phyloP scores from a whole-genome alignment of 1,140 invertebrate genomes.

The Papilio glaucus region DNA sequence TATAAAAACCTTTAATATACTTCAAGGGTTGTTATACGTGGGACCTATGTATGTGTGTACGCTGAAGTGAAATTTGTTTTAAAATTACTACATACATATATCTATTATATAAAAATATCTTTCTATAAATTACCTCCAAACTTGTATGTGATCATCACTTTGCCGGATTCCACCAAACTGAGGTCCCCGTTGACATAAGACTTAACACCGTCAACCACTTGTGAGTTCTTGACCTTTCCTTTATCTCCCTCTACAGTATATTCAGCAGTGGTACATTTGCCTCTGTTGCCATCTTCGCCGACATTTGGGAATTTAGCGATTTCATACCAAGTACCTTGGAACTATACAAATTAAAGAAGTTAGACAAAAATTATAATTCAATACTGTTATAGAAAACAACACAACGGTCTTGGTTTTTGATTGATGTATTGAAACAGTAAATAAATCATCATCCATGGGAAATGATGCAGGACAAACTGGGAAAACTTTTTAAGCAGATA shows the following conservation, averaged over 20 bases:
- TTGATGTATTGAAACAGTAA: too few species aligned
- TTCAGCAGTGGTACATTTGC: constrained; percentile 56
- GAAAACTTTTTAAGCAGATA: too few species aligned
- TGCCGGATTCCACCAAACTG: constrained; percentile 51
- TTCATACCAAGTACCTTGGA: constrained; percentile 67
- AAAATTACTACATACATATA: too few species aligned
- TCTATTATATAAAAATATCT: too few species aligned
- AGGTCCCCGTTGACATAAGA: constrained; percentile 54
- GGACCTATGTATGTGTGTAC: too few species aligned
- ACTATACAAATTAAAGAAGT: constrained; percentile 51
- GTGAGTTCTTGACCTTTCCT: constrained; percentile 61
- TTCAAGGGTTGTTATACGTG: too few species aligned
- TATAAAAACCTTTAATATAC: too few species aligned
- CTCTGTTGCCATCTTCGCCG: constrained; percentile 51
- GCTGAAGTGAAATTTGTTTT: too few species aligned
- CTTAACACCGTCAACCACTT: constrained; percentile 54
- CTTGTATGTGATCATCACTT: constrained; percentile 55
- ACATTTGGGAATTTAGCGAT: constrained; percentile 55
- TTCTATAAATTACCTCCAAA: constrained; percentile 48
- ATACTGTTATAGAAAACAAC: background rate
- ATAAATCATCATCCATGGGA: too few species aligned
- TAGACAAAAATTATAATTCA: background rate
- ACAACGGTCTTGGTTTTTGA: too few species aligned
- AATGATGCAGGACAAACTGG: too few species aligned
- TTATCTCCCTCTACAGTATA: constrained; percentile 57